Base-by-base conservation (phyloP, 2,113 vertebrate genomes). In the Tringa solitaria region DNA sequence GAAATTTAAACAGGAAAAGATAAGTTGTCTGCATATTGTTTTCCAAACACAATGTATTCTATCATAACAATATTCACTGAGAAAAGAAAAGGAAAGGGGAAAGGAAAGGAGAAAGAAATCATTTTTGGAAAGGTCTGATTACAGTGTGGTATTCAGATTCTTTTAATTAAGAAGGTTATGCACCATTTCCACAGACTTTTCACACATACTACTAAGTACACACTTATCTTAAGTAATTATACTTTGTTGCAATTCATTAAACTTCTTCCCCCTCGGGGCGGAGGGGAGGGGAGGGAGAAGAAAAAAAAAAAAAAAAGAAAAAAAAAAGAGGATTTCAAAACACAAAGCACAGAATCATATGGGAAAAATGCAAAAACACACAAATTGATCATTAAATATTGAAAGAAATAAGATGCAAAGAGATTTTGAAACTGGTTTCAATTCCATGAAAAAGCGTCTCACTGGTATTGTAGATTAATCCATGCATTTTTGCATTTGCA, bases 181-280 rank as follows among this genome's bases (percentile, higher is more conserved):
- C 54, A 70, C 10, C 18, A 92, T 94, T 96, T 96, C 57, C 33
- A 61, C 5, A 57, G 12, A 73, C 4, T 81, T 91, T 88, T 86
- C 48, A 86, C 37, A 84, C 23, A 22, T 60, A 16, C 9, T 56
- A 41, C 35, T 61, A 90, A 75, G 16, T 14, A 35, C 43, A 39
- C 2, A 28, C 19, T 48, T 33, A 67, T 81, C 23, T 56, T 37
- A 86, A 78, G 18, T 57, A 96, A 96, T 89, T 90, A 65, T 23
- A 56, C 35, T 81, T 74, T 69, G 22, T 16, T 95, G 59, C 37
- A 72, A 64, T 67, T 80, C 54, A 87, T 80, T 89, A 85, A 77
- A 67, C 24, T 12, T 14, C 24, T 90, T 77, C 67, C 16, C 33
- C 13, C 12, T 73, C 19, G 51, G 6, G 35, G 32, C 3, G 2